Percentiles rank a stretch among this genome's conserved stretches.
These are phyloP conservation scores for Tachyglossus aculeatus DNA, from an alignment of 2,797 vertebrate genomes.

Conservation along the genomic window DNA sequence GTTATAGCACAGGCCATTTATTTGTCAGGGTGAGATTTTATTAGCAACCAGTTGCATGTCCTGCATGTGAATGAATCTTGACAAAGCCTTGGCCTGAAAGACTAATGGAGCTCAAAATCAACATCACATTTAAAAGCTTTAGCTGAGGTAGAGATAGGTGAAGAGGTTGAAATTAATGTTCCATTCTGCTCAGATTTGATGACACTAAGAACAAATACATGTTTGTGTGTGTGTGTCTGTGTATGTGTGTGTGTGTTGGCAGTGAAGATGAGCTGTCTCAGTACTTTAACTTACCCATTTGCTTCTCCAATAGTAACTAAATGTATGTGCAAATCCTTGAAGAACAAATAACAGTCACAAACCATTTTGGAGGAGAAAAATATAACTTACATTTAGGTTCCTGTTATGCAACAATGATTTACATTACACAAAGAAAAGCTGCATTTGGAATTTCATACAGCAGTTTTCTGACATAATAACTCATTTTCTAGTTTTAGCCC, in stretches of 20 bases:
- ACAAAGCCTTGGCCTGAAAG: conserved; percentile 20
- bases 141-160: conserved; percentile 26
- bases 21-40: conserved; percentile 50
- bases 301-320: neutral
- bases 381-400: neutral
- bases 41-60: conserved; percentile 39
- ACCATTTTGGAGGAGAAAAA: neutral
- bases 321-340: neutral
- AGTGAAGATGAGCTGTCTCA: neutral
- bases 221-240: conserved; percentile 3
- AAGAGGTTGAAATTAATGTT: conserved; percentile 41
- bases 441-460: neutral
- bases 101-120: conserved; percentile 52
- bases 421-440: neutral
- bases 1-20: conserved; percentile 52
- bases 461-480: neutral
- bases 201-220: conserved; percentile 15
- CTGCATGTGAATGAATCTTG: conserved; percentile 55
- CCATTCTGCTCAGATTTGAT: conserved; percentile 15
- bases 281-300: neutral
- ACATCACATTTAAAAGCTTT: conserved; percentile 5
- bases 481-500: neutral
- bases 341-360: neutral
- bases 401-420: neutral
- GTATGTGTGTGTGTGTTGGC: neutral